phyloP scores from a whole-genome alignment of 2,797 vertebrate genomes.

The Acipenser ruthenus region DNA sequence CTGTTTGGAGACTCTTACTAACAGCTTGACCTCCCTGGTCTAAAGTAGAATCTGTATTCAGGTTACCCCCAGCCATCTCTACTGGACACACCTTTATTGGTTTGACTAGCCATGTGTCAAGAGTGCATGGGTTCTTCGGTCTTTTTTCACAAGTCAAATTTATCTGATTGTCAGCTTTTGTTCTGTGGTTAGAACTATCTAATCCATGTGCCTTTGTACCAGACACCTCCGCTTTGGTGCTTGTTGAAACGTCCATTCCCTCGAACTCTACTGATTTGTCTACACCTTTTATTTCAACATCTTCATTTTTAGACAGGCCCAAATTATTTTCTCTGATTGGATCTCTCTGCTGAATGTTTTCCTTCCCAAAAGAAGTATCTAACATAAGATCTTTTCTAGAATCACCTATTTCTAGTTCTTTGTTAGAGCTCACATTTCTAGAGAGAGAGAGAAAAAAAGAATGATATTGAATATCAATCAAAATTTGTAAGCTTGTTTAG shows the following conservation, averaged over 20 bases:
- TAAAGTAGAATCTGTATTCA: slow-evolving; percentile 27
- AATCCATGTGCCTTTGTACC: slow-evolving; percentile 11
- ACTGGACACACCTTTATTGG: slow-evolving; percentile 15
- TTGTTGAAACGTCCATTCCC: slow-evolving; percentile 25
- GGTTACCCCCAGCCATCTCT: slow-evolving; percentile 27
- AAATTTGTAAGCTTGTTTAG: too few species aligned
- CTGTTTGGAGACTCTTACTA: slow-evolving; percentile 1
- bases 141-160: slow-evolving; percentile 40
- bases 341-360: neutral
- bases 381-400: neutral
- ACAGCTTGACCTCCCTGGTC: slow-evolving; percentile 28
- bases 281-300: slow-evolving; percentile 16
- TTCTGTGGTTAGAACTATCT: slow-evolving; percentile 25
- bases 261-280: slow-evolving; percentile 14
- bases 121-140: slow-evolving; percentile 34
- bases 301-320: slow-evolving; percentile 13
- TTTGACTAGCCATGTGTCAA: slow-evolving; percentile 33
- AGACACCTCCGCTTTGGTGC: slow-evolving; percentile 24
- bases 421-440: neutral
- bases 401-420: neutral
- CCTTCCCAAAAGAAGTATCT: neutral
- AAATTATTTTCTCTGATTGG: neutral
- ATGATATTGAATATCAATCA: neutral
- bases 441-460: neutral
- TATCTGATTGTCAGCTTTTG: slow-evolving; percentile 14